Conservation (phyloP, 2,797 vertebrate genomes). For the Moxostoma hubbsi region DNA sequence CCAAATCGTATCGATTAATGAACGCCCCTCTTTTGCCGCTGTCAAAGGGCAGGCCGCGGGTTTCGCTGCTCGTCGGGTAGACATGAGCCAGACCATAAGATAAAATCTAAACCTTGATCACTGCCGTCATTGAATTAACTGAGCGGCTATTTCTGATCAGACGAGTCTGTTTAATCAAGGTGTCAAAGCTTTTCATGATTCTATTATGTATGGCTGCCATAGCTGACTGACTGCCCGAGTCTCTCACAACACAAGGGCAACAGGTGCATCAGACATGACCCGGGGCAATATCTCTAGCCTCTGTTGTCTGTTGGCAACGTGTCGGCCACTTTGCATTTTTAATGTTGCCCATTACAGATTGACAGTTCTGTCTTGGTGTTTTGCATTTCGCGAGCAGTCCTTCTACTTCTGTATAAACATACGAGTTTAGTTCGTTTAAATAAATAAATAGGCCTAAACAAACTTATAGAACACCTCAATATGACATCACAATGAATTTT, state of each 20-base stretch:
- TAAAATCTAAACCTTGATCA: constrained; percentile 63
- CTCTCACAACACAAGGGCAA: constrained; percentile 7
- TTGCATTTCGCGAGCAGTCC: too few species aligned
- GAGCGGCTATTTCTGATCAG: constrained; percentile 61
- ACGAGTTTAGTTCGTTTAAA: too few species aligned
- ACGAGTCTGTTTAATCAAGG: constrained; percentile 65
- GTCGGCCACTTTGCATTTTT: background rate
- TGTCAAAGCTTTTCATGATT: constrained; percentile 59
- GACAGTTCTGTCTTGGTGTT: background rate
- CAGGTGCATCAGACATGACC: constrained; percentile 54
- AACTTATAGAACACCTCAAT: too few species aligned
- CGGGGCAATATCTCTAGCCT: background rate
- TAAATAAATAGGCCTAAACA: too few species aligned
- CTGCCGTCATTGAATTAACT: constrained; percentile 63
- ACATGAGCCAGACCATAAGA: constrained; percentile 53
- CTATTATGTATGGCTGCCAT: constrained; percentile 54
- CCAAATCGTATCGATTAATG: constrained; percentile 61
- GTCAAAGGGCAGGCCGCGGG: constrained; percentile 39
- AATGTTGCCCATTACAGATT: background rate
- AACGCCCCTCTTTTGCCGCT: constrained; percentile 40
- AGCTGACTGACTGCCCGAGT: constrained; percentile 15
- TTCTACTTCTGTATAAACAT: too few species aligned
- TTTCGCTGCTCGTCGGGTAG: constrained; percentile 54
- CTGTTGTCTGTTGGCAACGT: constrained; percentile 14
- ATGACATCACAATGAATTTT: too few species aligned